Evolutionary conservation across 2,888 invertebrate genomes (phyloP), one percentile per base, ranked within the genome.

Genomic region (Cerceris ruficornis): DNA sequence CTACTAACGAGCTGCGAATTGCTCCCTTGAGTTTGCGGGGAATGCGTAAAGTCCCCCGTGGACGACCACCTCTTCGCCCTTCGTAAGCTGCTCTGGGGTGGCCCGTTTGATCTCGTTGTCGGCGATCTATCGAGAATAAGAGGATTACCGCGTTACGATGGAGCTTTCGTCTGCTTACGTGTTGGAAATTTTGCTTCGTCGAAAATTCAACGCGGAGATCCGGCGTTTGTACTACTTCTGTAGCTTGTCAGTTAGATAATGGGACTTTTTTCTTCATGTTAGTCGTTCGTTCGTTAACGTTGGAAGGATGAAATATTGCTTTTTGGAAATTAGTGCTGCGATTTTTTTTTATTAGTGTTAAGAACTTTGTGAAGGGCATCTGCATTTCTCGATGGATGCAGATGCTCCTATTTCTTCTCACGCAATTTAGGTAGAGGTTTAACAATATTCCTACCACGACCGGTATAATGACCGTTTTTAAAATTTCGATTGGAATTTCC

Each of bases 1-100:
- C 93, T 91, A 77, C 93, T 91, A 87, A 91, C 91, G 84, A 92
- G 88, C 88, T 92, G 92, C 65, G 91, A 84, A 85, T 88, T 91
- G 76, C 86, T 88, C 69, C 88, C 90, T 69, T 92, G 87, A 57
- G 88, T 87, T 84, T 92, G 90, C 71, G 92, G 91, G 58, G 93
- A 92, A 86, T 94, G 93, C 88, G 95, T 95, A 93, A 97, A 97
- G 93, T 97, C 97, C 6, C 96, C 96, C 0, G 97, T 97, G 17
- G 96, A 96, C 90, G 95, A 96, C 97, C 97, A 97, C 71, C 96
- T 93, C 93, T 96, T 97, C 73, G 93, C 93, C 75, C 93, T 91
- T 83, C 95, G 94, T 81, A 95, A 94, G 90, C 93, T 94, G 90
- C 93, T 92, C 74, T 90, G 91, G 8, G 93, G 93, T 59, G 93